phyloP scores from a whole-genome alignment of 2,888 invertebrate genomes.

The Ditylenchus weischeri region DNA sequence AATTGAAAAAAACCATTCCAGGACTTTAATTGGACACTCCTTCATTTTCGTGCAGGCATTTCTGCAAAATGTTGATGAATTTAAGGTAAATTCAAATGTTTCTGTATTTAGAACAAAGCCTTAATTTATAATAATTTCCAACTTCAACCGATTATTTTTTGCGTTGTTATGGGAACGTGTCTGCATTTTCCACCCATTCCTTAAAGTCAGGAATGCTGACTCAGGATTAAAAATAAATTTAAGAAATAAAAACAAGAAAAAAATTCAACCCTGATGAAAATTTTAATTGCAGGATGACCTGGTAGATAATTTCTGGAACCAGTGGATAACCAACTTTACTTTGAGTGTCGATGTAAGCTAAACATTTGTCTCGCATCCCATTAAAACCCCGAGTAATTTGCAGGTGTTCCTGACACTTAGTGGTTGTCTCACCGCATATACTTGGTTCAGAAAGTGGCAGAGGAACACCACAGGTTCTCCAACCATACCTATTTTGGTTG shows the following conservation, averaged over 20 bases:
- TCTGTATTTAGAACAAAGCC: too few relatives aligned
- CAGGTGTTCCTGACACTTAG: constrained; percentile 49
- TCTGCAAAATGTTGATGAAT: constrained; percentile 55
- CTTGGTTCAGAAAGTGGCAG: constrained; percentile 57
- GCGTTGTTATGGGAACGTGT: too few relatives aligned
- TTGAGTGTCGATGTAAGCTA: constrained; percentile 45
- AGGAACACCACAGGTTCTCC: constrained; percentile 52
- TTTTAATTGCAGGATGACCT: constrained; percentile 36
- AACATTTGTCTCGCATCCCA: too few relatives aligned
- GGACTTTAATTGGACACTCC: constrained; percentile 57
- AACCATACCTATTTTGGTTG: background rate
- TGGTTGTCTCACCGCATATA: constrained; percentile 54
- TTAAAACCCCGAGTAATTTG: too few relatives aligned
- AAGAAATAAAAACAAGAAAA: too few relatives aligned
- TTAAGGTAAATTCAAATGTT: constrained; percentile 33
- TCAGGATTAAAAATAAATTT: too few relatives aligned
- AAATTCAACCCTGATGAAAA: background rate
- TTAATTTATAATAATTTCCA: too few relatives aligned
- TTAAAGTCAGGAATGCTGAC: too few relatives aligned
- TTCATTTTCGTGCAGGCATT: constrained; percentile 58
- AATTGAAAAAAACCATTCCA: too few relatives aligned
- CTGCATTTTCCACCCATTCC: too few relatives aligned
- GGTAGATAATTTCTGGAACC: constrained; percentile 53
- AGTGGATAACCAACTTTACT: constrained; percentile 58
- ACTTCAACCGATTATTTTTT: too few relatives aligned